phyloP scores from a whole-genome alignment of 2,888 invertebrate species.

The Chymomyza procnemis region DNA sequence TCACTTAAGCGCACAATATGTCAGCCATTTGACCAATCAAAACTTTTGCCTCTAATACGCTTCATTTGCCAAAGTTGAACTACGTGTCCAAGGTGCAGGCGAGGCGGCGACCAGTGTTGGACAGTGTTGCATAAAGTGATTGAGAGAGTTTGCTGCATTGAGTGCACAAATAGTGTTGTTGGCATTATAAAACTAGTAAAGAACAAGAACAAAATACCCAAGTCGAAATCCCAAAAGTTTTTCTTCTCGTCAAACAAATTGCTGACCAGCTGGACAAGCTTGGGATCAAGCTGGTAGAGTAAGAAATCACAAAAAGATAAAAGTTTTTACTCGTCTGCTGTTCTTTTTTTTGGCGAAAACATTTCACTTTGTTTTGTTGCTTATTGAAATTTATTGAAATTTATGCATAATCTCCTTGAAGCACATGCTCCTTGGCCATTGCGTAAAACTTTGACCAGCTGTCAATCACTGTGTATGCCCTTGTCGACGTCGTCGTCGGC shows the following conservation, averaged over 20 bases:
- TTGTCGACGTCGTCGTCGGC: not conserved
- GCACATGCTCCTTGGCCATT: not conserved
- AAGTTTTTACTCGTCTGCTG: not conserved
- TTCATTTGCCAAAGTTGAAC: conserved; percentile 71
- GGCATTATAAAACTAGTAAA: conserved; percentile 34
- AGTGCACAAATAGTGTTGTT: conserved; percentile 28
- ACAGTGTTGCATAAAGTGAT: not conserved
- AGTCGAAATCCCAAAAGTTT: not conserved
- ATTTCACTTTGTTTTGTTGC: conserved; percentile 44
- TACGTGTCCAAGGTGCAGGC: not conserved
- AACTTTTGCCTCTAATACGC: conserved; percentile 73
- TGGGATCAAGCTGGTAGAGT: not conserved
- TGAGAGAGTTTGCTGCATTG: not conserved
- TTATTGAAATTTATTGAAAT: conserved; percentile 73
- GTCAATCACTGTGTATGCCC: conserved; percentile 58
- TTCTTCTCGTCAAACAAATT: not conserved
- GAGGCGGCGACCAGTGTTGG: not conserved
- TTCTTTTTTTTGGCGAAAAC: not conserved
- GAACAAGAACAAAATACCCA: conserved; percentile 5
- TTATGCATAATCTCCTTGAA: conserved; percentile 65
- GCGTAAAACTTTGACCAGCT: conserved; percentile 59
- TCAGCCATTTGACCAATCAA: conserved; percentile 74
- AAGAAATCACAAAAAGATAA: conserved; percentile 7
- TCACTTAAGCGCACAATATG: conserved; percentile 72
- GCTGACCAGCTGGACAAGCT: conserved; percentile 5